Evolutionary conservation across 92 coral and sea anemone species (phyloP).

Genomic region (Paramuricea clavata): DNA sequence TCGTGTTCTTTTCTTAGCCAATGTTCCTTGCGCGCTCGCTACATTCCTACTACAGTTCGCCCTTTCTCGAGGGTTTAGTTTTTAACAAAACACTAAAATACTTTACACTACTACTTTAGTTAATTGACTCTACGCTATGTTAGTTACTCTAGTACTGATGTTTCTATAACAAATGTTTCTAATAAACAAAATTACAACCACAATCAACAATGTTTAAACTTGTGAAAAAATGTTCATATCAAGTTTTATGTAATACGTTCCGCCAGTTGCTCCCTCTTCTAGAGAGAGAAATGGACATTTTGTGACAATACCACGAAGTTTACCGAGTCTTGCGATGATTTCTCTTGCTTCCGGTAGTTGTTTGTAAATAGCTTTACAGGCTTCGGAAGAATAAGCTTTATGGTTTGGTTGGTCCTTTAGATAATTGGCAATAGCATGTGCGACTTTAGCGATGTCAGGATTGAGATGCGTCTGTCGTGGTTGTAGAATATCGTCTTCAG

Average conservation of each 20-base stretch:
- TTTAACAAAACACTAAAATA: too few relatives aligned
- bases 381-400: slow-evolving; percentile 64
- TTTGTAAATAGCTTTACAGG: slow-evolving; percentile 63
- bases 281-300: slow-evolving; percentile 70
- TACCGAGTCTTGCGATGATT: slow-evolving; percentile 58
- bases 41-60: too few relatives aligned
- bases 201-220: too few relatives aligned
- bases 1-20: too few relatives aligned
- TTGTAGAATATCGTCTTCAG: not conserved
- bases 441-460: slow-evolving; percentile 66
- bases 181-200: too few relatives aligned
- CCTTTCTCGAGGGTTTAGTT: too few relatives aligned
- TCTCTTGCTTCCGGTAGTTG: slow-evolving; percentile 66
- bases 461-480: not conserved
- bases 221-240: too few relatives aligned
- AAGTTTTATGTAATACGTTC: not conserved
- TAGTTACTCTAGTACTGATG: too few relatives aligned
- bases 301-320: slow-evolving; percentile 57
- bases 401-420: slow-evolving; percentile 32
- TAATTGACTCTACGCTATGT: too few relatives aligned
- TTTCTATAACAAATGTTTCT: too few relatives aligned
- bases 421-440: slow-evolving; percentile 58
- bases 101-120: too few relatives aligned
- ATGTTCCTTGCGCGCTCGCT: too few relatives aligned
- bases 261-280: slow-evolving; percentile 42